These are phyloP conservation scores for Andrena marginata DNA, from an alignment of 2,888 invertebrate genomes.

Conservation along the genomic window DNA sequence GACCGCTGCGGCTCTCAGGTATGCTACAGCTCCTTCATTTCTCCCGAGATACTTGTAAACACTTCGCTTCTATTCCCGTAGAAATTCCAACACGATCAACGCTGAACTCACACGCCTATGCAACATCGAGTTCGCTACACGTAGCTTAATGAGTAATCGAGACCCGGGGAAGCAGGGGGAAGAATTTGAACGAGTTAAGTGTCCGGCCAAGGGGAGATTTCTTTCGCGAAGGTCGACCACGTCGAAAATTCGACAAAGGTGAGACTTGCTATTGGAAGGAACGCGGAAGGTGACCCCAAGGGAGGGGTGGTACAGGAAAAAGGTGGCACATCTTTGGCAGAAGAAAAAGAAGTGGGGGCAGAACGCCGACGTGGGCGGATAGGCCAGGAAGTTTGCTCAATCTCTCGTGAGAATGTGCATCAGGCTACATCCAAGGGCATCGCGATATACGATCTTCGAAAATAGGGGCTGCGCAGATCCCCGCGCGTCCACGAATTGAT, in stretches of 20 bases:
- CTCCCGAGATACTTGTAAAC: constrained; percentile 1
- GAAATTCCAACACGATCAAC: constrained; percentile 22
- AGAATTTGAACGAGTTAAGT: background rate
- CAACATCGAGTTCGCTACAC: background rate
- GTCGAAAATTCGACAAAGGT: constrained; percentile 22
- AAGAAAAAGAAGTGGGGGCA: constrained; percentile 50
- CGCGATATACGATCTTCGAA: constrained; percentile 62
- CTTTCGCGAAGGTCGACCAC: background rate
- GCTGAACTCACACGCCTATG: background rate
- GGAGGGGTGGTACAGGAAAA: constrained; percentile 16
- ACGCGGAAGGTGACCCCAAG: constrained; percentile 28
- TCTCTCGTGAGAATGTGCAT: constrained; percentile 64
- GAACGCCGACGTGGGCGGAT: constrained; percentile 48
- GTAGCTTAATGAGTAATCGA: too few species aligned
- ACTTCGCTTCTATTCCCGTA: background rate
- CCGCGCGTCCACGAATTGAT: constrained; percentile 5
- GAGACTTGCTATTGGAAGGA: constrained; percentile 49
- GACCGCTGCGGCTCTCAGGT: constrained; percentile 10
- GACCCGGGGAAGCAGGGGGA: too few species aligned
- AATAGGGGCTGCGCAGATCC: constrained; percentile 45
- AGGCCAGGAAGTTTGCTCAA: constrained; percentile 73
- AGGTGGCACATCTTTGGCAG: constrained; percentile 32
- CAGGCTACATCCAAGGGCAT: constrained; percentile 29
- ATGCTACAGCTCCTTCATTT: background rate
- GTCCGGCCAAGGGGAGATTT: background rate